These are phyloP conservation scores for Temnopleurus reevesii DNA, from an alignment of 53 echinoderm and acorn worm species.

Conservation along the genomic window DNA sequence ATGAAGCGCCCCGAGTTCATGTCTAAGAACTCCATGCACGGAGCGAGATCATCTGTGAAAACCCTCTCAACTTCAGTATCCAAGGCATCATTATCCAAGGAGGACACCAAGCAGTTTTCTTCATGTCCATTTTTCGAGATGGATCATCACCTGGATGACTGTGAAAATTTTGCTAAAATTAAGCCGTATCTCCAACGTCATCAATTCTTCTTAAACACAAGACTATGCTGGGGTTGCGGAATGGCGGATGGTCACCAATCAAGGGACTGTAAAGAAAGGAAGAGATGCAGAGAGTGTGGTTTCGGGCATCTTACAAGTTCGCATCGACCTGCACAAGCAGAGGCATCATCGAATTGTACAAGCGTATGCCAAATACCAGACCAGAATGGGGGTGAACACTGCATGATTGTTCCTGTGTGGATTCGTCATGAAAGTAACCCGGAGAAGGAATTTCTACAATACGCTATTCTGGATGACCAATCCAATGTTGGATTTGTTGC, in stretches of 20 bases:
- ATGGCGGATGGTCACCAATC: background rate
- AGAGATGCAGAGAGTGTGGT: no score
- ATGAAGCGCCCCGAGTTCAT: background rate
- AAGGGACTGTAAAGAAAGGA: background rate
- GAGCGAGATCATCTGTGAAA: no score
- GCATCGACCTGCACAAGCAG: background rate
- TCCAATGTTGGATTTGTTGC: background rate
- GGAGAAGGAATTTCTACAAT: background rate
- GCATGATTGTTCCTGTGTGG: slow-evolving; percentile 47
- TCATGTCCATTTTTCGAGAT: no score
- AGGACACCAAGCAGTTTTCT: no score
- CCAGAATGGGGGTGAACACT: background rate
- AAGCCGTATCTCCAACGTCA: no score
- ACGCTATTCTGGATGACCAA: slow-evolving; percentile 4
- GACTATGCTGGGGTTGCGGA: background rate
- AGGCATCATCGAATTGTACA: background rate
- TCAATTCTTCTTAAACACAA: background rate
- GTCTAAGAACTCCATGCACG: no score
- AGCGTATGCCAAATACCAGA: background rate
- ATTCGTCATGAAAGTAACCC: background rate
- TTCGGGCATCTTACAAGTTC: background rate
- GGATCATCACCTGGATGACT: no score
- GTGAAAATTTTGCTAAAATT: no score
- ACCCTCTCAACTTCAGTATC: no score
- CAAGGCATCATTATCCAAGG: no score